Evolutionary conservation across 2,113 vertebrate species (phyloP).

Genomic region (Argyrosomus japonicus): DNA sequence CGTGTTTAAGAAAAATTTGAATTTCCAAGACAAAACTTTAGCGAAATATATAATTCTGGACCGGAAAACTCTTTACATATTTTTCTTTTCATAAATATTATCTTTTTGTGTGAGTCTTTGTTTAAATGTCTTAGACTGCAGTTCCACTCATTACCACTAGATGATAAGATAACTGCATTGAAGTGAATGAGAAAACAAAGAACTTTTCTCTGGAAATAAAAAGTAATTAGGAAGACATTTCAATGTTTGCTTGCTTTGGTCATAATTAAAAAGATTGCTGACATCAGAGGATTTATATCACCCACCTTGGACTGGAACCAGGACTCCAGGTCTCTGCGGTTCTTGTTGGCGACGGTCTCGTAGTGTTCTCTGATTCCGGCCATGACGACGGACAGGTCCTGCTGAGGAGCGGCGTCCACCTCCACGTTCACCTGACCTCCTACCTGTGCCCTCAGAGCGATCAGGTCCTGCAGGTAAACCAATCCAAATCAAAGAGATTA

Average conservation of each 20-base stretch:
- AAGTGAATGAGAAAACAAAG: background rate
- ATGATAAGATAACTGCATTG: background rate
- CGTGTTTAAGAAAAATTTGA: background rate
- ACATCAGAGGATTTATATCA: background rate
- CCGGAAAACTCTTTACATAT: no score
- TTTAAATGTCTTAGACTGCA: background rate
- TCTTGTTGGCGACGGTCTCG: constrained; percentile 83
- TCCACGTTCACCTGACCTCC: constrained; percentile 79
- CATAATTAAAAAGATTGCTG: no score
- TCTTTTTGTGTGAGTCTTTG: background rate
- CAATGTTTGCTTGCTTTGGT: background rate
- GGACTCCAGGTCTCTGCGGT: constrained; percentile 83
- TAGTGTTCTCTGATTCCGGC: constrained; percentile 84
- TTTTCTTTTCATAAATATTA: no score
- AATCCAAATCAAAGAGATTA: background rate
- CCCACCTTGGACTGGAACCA: constrained; percentile 76
- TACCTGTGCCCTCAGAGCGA: constrained; percentile 39
- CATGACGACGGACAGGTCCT: constrained; percentile 69
- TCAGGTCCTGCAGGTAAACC: constrained; percentile 62
- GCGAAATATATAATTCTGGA: no score
- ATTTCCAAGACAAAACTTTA: background rate
- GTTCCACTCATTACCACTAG: background rate
- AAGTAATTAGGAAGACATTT: no score
- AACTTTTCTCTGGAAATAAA: background rate
- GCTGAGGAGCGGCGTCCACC: constrained; percentile 74